These are phyloP conservation scores for Tachina lurida DNA, from an alignment of 2,888 invertebrate species.

Conservation along the genomic window DNA sequence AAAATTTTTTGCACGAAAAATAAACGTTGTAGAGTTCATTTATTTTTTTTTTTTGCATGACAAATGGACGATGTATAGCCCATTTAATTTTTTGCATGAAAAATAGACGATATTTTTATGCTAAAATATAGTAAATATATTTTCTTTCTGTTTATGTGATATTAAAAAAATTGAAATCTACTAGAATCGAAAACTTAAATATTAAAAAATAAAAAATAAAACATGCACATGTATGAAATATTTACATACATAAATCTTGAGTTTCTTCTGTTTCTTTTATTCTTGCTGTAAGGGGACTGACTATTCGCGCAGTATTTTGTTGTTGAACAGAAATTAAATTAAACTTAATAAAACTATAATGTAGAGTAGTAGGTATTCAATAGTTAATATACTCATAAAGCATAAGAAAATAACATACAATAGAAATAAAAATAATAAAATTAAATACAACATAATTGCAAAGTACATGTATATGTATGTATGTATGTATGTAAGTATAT, in stretches of 20 bases:
- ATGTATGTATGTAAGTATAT: background rate
- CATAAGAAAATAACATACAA: constrained; percentile 48
- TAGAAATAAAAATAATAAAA: constrained; percentile 53
- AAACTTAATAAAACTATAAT: constrained; percentile 67
- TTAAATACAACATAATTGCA: constrained; percentile 53
- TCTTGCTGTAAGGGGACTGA: constrained; percentile 67
- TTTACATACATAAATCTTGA: constrained; percentile 57
- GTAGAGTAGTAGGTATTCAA: constrained; percentile 37
- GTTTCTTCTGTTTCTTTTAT: constrained; percentile 34
- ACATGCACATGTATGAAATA: constrained; percentile 39
- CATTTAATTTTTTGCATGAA: no score
- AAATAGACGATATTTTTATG: background rate
- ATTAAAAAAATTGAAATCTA: constrained; percentile 55
- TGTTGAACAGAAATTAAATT: constrained; percentile 68
- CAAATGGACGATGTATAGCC: no score
- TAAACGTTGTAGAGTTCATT: no score
- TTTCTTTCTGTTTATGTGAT: constrained; percentile 20
- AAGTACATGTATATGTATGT: background rate
- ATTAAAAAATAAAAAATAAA: no score
- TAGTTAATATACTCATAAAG: constrained; percentile 54
- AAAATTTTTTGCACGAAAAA: no score
- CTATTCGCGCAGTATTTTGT: constrained; percentile 67
- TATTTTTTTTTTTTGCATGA: no score
- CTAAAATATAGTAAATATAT: background rate
- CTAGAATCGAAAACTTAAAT: constrained; percentile 64